Base-by-base conservation (phyloP, 2,113 vertebrate species). In the Esox niger region DNA sequence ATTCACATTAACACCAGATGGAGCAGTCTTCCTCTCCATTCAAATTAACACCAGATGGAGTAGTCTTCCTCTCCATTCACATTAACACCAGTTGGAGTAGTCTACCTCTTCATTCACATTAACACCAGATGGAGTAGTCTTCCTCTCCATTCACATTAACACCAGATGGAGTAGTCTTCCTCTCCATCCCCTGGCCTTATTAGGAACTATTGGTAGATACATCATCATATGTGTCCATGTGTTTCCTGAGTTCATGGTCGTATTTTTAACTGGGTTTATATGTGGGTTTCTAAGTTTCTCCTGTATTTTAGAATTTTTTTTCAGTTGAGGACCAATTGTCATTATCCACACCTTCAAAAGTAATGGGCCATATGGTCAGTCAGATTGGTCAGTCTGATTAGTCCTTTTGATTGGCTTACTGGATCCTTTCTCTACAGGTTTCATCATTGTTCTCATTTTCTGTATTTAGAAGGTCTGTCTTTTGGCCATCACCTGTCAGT, bases 401-500 rank as follows among this genome's bases (percentile, higher is more conserved):
- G 33, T 11, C 33, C 13, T 10, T 35, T 2, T 26, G 54, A 23
- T 13, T 56, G 54, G 33, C 58, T 59, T 71, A 35, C 35, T 59
- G 49, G 30, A 52, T 59, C 59, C 47, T 62, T 6, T 57, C 57
- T 72, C 29, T n/a, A 11, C 52, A 60, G 35, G 52, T 56, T 64
- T 4, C 54, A 70, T 76, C 67, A 49, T 56, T 65, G 62, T 47
- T 57, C 38, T 81, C 75, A 57, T 71, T 82, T 77, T 86, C 71
- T 83, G 17, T 70, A 55, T 57, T 62, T 64, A 77, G 60, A 70
- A 61, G 56, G 49, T 4, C 25, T 62, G 81, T 62, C 79, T 80
- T 87, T 78, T 83, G 78, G 77, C 84, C 84, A 61, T 46, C 13
- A 5, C 33, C 74, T 82, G 85, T 75, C 86, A n/a, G n/a, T n/a